These are phyloP conservation scores for Pachyuromys duprasi DNA, from an alignment of 2,797 vertebrate species.

Conservation along the genomic window DNA sequence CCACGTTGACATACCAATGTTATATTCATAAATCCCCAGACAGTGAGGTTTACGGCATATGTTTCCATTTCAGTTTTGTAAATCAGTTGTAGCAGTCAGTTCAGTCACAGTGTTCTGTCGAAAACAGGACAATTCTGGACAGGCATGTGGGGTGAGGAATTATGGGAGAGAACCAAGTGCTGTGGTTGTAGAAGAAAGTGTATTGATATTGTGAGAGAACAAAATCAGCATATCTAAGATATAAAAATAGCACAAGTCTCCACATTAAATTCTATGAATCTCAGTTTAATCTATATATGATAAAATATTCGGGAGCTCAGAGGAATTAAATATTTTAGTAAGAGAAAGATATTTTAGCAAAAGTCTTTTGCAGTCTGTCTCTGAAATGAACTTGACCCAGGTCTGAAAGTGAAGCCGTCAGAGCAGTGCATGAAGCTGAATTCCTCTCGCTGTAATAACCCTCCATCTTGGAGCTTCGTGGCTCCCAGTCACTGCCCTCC, in stretches of 20 bases:
- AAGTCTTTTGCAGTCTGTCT: slow-evolving; percentile 36
- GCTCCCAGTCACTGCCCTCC: not conserved
- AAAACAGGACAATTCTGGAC: not conserved
- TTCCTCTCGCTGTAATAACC: not conserved
- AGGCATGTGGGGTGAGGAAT: not conserved
- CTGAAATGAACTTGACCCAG: not conserved
- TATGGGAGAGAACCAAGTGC: not conserved
- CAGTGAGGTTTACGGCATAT: not conserved
- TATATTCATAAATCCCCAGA: not conserved
- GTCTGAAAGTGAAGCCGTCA: not conserved
- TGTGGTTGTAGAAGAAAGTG: slow-evolving; percentile 34
- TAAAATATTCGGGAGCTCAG: slow-evolving; percentile 62
- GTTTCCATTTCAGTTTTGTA: not conserved
- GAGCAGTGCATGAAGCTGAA: not conserved
- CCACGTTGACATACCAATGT: not conserved
- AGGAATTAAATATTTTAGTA: slow-evolving; percentile 69
- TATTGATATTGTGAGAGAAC: slow-evolving; percentile 9
- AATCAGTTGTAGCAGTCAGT: not conserved
- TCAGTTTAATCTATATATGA: slow-evolving; percentile 67
- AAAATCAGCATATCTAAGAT: slow-evolving; percentile 62
- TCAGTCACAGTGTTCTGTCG: not conserved
- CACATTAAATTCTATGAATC: slow-evolving; percentile 66
- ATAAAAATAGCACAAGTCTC: slow-evolving; percentile 45
- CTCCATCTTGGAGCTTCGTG: not conserved
- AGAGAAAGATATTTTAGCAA: slow-evolving; percentile 58